Evolutionary conservation across 92 coral and sea anemone species (phyloP).

Genomic region (Meandrina meandrites): DNA sequence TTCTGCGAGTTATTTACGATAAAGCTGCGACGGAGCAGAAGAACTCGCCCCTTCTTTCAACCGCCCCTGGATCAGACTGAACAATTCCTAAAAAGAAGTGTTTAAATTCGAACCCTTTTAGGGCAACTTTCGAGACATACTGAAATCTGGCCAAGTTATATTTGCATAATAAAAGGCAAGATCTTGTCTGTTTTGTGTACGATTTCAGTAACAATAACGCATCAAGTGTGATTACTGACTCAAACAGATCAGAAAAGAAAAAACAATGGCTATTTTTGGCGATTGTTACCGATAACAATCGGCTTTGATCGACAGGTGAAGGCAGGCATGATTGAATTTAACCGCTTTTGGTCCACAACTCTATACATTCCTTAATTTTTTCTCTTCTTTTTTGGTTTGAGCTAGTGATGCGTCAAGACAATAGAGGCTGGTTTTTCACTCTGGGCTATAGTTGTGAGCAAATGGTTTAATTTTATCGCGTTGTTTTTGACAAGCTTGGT

Average conservation of each 20-base stretch:
- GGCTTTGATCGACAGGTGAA: neutral
- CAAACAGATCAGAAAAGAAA: neutral
- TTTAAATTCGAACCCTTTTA: slow-evolving; percentile 7
- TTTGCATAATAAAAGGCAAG: slow-evolving; percentile 17
- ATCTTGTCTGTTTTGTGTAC: slow-evolving; percentile 21
- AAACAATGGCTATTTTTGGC: neutral
- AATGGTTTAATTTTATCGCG: neutral
- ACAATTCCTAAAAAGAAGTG: neutral
- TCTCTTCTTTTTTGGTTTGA: neutral
- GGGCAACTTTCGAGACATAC: neutral
- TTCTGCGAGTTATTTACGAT: neutral
- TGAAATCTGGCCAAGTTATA: slow-evolving; percentile 2
- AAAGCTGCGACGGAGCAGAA: neutral
- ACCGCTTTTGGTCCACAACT: neutral
- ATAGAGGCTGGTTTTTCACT: neutral
- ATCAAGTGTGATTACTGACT: slow-evolving; percentile 6
- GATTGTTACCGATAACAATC: neutral
- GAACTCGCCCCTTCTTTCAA: neutral
- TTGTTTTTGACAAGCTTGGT: neutral
- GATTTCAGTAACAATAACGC: slow-evolving; percentile 24
- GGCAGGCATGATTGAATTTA: neutral
- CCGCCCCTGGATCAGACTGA: neutral
- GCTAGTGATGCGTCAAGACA: neutral
- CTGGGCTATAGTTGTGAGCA: neutral
- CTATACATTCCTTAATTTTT: neutral